Percentiles rank a stretch among this genome's conserved stretches.
Evolutionary conservation across 2,113 vertebrate genomes (phyloP).

Genomic region (Columba livia): DNA sequence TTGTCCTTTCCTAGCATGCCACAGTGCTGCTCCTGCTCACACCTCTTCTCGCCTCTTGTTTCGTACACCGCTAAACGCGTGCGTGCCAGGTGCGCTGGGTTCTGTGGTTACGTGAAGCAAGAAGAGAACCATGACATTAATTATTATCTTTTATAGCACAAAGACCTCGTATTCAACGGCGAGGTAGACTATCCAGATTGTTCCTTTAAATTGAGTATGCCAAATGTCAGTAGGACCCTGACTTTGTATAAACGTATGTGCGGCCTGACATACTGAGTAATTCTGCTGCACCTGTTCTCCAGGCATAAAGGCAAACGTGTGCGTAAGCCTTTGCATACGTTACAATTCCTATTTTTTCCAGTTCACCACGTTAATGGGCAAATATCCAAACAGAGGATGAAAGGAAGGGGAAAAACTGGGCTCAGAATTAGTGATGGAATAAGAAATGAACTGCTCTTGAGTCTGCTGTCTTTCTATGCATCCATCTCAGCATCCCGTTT

Average conservation of each 20-base stretch:
- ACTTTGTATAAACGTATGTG: not conserved
- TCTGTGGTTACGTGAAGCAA: not conserved
- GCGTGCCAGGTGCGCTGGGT: not conserved
- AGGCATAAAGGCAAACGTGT: not conserved
- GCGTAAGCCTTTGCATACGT: not conserved
- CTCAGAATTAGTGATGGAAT: not conserved
- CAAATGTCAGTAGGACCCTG: not conserved
- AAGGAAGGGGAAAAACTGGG: not conserved
- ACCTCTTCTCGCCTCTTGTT: not conserved
- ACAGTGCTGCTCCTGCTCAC: slow-evolving; percentile 76
- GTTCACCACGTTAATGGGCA: not conserved
- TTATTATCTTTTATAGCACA: not conserved
- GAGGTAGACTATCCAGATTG: not conserved
- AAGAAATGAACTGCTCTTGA: slow-evolving; percentile 39
- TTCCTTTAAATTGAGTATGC: not conserved
- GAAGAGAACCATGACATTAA: not conserved
- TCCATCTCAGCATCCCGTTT: not conserved
- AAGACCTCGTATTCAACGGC: not conserved
- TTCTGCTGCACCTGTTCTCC: not conserved
- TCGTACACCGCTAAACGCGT: not conserved
- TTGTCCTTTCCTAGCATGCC: slow-evolving; percentile 72
- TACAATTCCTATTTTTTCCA: not conserved
- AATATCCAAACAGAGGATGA: not conserved
- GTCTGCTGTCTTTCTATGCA: slow-evolving; percentile 25
- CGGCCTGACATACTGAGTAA: accelerated